These are phyloP conservation scores for Archaeoteleia sp. DNA, from an alignment of 2,888 invertebrate species.

Conservation along the genomic window DNA sequence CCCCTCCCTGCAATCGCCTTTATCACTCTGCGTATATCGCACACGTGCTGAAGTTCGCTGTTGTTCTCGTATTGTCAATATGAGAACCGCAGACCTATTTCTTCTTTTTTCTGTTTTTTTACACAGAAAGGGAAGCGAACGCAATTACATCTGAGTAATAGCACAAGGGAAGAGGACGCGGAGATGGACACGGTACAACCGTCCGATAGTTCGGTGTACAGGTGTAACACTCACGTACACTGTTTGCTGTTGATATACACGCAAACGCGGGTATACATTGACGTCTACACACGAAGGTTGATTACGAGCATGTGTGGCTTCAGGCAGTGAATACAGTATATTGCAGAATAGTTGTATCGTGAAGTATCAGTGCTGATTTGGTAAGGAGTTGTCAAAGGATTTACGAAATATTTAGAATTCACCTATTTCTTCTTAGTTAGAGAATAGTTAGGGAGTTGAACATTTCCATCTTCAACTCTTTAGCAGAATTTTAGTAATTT, in stretches of 20 bases:
- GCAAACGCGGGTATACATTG: slow-evolving; percentile 14
- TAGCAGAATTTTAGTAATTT: too few species aligned
- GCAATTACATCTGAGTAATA: slow-evolving; percentile 53
- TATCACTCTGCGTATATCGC: slow-evolving; percentile 47
- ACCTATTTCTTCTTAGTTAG: too few species aligned
- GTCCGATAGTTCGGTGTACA: slow-evolving; percentile 41
- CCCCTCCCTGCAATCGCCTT: slow-evolving; percentile 36
- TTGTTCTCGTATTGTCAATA: slow-evolving; percentile 44
- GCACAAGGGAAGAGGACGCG: slow-evolving; percentile 29
- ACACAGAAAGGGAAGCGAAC: slow-evolving; percentile 43
- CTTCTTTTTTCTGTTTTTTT: slow-evolving; percentile 27
- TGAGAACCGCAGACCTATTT: slow-evolving; percentile 43
- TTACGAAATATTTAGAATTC: too few species aligned
- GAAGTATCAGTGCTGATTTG: slow-evolving; percentile 26
- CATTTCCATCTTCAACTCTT: too few species aligned
- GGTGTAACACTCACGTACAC: slow-evolving; percentile 45
- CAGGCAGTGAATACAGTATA: slow-evolving; percentile 41
- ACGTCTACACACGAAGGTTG: slow-evolving; percentile 8
- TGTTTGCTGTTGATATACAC: slow-evolving; percentile 37
- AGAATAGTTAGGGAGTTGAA: too few species aligned
- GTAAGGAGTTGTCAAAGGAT: too few species aligned
- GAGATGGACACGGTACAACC: slow-evolving; percentile 37
- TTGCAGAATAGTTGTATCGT: slow-evolving; percentile 28
- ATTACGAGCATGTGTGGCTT: slow-evolving; percentile 46
- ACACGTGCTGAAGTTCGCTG: slow-evolving; percentile 40